Conservation (phyloP, 2,797 vertebrate genomes). For the Hemitrygon akajei region DNA sequence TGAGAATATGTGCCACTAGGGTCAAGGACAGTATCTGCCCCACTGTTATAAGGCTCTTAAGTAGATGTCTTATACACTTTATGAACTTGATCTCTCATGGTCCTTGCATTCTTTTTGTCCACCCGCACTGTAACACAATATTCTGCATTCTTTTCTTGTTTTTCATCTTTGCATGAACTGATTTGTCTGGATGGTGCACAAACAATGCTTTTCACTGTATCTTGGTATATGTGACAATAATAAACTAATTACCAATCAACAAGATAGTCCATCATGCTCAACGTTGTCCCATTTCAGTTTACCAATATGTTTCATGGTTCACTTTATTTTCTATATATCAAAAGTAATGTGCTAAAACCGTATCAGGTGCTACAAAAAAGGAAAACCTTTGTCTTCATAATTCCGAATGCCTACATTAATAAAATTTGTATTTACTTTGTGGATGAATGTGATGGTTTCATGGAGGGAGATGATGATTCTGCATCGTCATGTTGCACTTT, state of each 20-base stretch:
- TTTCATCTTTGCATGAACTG: too few species aligned
- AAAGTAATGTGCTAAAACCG: not conserved
- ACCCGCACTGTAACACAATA: too few species aligned
- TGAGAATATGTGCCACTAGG: too few species aligned
- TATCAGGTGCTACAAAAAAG: not conserved
- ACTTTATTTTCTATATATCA: not conserved
- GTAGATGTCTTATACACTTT: too few species aligned
- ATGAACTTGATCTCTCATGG: too few species aligned
- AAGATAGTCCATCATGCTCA: not conserved
- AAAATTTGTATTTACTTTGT: constrained; percentile 59
- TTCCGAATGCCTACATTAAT: not conserved
- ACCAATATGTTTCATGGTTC: not conserved
- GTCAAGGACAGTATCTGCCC: too few species aligned
- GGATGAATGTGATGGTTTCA: constrained; percentile 69
- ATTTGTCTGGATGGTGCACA: too few species aligned
- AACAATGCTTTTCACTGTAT: too few species aligned
- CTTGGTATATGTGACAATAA: too few species aligned
- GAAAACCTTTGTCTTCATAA: not conserved
- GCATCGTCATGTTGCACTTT: constrained; percentile 76
- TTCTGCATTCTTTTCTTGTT: too few species aligned
- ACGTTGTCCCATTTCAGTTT: not conserved
- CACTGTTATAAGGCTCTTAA: too few species aligned
- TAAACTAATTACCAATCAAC: not conserved
- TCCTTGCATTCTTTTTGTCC: too few species aligned
- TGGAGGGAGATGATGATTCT: constrained; percentile 57